Conservation (phyloP, 2,888 invertebrate species). For the Mantis religiosa region DNA sequence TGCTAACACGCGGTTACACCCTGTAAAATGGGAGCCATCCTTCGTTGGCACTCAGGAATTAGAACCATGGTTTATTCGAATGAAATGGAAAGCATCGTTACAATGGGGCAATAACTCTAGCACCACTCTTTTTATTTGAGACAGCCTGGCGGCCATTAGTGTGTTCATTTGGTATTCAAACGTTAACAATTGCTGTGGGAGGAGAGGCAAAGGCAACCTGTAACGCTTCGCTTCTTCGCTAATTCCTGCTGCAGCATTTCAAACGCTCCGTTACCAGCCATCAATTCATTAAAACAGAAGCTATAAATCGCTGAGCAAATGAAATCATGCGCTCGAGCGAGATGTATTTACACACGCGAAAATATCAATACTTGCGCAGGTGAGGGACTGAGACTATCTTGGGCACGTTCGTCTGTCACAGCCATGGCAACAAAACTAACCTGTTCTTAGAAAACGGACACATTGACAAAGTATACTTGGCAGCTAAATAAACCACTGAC, state of each 20-base stretch:
- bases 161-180: neutral
- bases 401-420: neutral
- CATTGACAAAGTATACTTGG: no score
- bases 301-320: neutral
- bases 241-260: neutral
- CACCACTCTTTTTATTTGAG: neutral
- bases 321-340: neutral
- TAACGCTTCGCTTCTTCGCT: neutral
- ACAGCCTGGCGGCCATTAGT: neutral
- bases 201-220: neutral
- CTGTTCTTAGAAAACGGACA: no score
- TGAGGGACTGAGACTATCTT: neutral
- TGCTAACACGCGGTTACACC: neutral
- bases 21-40: neutral
- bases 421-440: no score
- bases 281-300: neutral
- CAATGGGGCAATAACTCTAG: neutral
- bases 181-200: neutral
- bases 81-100: neutral
- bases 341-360: neutral
- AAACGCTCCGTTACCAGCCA: neutral
- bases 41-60: neutral
- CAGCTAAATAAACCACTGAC: no score
- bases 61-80: neutral
- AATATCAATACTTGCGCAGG: neutral